These are phyloP conservation scores for Turdus rufiventris DNA, from an alignment of 2,113 vertebrate genomes.

Conservation along the genomic window DNA sequence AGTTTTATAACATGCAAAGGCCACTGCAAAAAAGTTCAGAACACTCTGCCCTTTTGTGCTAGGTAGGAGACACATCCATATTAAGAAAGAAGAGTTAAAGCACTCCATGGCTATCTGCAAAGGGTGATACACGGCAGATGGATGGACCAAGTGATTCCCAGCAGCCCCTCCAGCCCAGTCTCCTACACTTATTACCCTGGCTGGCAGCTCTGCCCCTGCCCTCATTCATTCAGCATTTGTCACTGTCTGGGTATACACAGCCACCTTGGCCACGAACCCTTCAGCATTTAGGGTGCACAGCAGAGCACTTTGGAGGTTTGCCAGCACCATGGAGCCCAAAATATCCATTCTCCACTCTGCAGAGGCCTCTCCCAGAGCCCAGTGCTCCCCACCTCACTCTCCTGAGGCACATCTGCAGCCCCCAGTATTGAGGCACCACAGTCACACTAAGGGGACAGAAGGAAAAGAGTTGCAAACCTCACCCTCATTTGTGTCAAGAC, in stretches of 20 bases:
- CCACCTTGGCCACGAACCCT: neutral
- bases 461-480: neutral
- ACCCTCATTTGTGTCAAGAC: neutral
- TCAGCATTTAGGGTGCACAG: neutral
- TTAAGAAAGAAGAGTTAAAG: neutral
- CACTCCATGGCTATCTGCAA: neutral
- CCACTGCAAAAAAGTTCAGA: neutral
- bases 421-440: accelerated
- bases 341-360: neutral
- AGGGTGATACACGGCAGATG: neutral
- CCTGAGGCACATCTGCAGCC: neutral
- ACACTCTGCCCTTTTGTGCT: neutral
- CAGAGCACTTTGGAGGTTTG: neutral
- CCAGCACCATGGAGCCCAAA: neutral
- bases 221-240: neutral
- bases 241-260: neutral
- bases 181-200: neutral
- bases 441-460: neutral
- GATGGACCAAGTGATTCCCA: neutral
- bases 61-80: neutral
- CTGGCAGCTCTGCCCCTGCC: neutral
- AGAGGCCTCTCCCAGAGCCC: neutral
- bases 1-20: neutral
- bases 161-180: neutral
- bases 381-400: neutral